Conservation (phyloP, 2,113 vertebrate genomes). For the Leptobrachium ailaonicum region DNA sequence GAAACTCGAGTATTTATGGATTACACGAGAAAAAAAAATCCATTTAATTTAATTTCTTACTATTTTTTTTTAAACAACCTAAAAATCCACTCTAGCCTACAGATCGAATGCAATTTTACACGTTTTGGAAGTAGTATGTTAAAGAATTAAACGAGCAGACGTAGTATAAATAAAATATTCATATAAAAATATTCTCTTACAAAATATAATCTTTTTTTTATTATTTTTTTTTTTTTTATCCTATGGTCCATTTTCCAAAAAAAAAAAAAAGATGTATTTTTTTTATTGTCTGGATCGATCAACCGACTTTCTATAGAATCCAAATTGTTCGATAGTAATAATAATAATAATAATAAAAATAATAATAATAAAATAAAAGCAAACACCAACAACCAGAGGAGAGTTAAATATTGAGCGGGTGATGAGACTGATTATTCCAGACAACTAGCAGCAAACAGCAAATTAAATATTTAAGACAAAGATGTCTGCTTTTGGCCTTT, state of each 20-base stretch:
- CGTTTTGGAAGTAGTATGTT: conserved; percentile 66
- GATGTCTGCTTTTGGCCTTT: conserved; percentile 64
- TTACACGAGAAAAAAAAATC: conserved; percentile 50
- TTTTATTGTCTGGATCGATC: conserved; percentile 70
- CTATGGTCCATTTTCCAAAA: conserved; percentile 78
- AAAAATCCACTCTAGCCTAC: conserved; percentile 55
- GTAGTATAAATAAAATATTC: conserved; percentile 90
- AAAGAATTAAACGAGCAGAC: conserved; percentile 71
- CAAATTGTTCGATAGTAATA: conserved; percentile 57
- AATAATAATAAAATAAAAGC: conserved; percentile 46
- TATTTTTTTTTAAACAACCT: conserved; percentile 54
- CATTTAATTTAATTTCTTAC: conserved; percentile 52
- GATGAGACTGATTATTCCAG: conserved; percentile 76
- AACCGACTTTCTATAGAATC: conserved; percentile 57
- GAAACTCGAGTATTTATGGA: conserved; percentile 54
- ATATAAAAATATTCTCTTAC: conserved; percentile 98
- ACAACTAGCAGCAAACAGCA: conserved; percentile 89
- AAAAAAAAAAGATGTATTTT: conserved; percentile 61
- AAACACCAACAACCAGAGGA: conserved; percentile 55
- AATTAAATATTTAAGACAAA: conserved; percentile 57
- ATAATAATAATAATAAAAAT: conserved; percentile 44
- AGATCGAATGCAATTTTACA: conserved; percentile 58
- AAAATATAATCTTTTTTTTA: conserved; percentile 85
- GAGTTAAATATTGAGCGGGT: conserved; percentile 60
- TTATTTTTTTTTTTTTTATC: conserved; percentile 56